Percentiles rank a stretch among this genome's conserved stretches.
These are phyloP conservation scores for Theristicus caerulescens DNA, from an alignment of 2,113 vertebrate genomes.

Conservation along the genomic window DNA sequence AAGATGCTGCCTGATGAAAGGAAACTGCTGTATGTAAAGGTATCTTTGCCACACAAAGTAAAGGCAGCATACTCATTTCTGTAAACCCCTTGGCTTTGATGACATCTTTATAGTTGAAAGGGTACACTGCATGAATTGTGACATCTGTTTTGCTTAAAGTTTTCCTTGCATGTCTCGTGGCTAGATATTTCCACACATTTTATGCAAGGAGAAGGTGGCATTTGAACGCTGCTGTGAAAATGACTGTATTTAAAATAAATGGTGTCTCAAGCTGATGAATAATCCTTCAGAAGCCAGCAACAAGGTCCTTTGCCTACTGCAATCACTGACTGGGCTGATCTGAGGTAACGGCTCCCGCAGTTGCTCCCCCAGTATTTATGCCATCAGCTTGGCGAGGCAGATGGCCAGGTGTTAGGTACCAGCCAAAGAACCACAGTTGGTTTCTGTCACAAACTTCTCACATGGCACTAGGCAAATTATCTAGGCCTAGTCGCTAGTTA, in stretches of 20 bases:
- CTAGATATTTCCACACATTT: not conserved
- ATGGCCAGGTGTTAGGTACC: not conserved
- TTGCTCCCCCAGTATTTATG: not conserved
- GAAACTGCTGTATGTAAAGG: not conserved
- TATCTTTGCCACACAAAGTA: not conserved
- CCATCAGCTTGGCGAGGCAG: not conserved
- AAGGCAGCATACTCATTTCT: not conserved
- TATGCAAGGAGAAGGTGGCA: not conserved
- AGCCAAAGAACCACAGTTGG: constrained; percentile 11
- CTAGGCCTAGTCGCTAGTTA: not conserved
- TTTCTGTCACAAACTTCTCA: constrained; percentile 17
- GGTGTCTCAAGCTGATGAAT: not conserved
- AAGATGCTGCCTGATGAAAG: not conserved
- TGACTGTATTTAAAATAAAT: not conserved
- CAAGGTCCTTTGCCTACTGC: not conserved
- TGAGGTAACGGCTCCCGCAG: not conserved
- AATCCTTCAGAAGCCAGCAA: not conserved
- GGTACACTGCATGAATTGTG: not conserved
- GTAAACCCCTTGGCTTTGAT: not conserved
- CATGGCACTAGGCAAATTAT: not conserved
- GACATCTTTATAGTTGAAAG: not conserved
- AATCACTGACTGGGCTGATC: not conserved
- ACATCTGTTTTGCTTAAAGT: not conserved
- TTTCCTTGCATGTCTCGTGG: not conserved
- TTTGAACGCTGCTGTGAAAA: not conserved